These are phyloP conservation scores for Hippasteria phrygiana DNA, from an alignment of 53 echinoderm and acorn worm species.

Conservation along the genomic window DNA sequence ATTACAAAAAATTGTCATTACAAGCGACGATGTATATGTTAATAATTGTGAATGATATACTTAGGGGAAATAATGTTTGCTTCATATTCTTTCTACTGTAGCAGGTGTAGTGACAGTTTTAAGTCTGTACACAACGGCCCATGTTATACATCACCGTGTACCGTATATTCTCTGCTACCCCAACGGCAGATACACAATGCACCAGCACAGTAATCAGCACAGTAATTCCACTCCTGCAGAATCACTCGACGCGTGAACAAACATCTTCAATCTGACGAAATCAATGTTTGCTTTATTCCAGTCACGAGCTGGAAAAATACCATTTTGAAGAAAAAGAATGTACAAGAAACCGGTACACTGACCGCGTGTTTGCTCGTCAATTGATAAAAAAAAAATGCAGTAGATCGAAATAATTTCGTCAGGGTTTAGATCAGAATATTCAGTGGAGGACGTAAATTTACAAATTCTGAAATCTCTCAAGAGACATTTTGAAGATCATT, in stretches of 20 bases:
- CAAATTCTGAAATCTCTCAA: background rate
- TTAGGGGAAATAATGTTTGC: too few relatives aligned
- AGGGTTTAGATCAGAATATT: background rate
- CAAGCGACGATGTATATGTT: too few relatives aligned
- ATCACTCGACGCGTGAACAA: background rate
- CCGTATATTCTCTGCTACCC: background rate
- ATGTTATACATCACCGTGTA: background rate
- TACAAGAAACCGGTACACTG: background rate
- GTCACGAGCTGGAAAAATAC: background rate
- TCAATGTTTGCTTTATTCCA: constrained; percentile 15
- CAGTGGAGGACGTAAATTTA: background rate
- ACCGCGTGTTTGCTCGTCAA: background rate
- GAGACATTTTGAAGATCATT: background rate
- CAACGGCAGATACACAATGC: background rate
- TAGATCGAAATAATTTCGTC: background rate
- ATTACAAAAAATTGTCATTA: too few relatives aligned
- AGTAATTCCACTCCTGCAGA: background rate
- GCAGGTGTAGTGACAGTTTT: too few relatives aligned
- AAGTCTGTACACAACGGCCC: too few relatives aligned
- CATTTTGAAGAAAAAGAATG: background rate
- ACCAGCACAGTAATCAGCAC: background rate
- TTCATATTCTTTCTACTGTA: too few relatives aligned
- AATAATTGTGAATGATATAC: too few relatives aligned
- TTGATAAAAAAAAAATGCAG: background rate
- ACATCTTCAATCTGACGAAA: constrained; percentile 22